These are phyloP conservation scores for Coranthus polyacanthus DNA, from an alignment of 2,797 vertebrate species.

Conservation along the genomic window DNA sequence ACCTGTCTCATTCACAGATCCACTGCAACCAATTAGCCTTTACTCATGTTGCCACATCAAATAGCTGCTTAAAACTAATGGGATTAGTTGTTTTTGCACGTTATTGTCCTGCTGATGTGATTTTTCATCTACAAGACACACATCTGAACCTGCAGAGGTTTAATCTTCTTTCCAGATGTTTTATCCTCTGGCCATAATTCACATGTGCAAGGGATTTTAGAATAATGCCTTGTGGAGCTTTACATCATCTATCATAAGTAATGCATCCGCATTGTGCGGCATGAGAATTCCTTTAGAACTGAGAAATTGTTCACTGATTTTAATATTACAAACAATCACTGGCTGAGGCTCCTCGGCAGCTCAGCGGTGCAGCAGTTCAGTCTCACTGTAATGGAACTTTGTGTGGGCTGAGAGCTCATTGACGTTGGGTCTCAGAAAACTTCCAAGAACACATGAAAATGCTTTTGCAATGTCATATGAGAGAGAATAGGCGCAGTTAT, in stretches of 20 bases:
- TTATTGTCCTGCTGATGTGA: conserved; percentile 63
- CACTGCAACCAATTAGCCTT: conserved; percentile 61
- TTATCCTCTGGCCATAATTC: conserved; percentile 57
- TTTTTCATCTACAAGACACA: conserved; percentile 44
- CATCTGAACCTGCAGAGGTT: conserved; percentile 64
- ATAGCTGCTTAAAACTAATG: conserved; percentile 52
- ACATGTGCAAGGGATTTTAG: conserved; percentile 64
- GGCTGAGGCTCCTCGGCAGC: conserved; percentile 56
- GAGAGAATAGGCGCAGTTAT: conserved; percentile 72
- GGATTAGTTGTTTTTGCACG: conserved; percentile 48
- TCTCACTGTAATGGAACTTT: conserved; percentile 78
- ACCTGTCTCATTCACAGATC: conserved; percentile 53
- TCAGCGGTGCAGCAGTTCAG: conserved; percentile 68
- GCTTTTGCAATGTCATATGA: conserved; percentile 76
- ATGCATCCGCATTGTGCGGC: conserved; percentile 44
- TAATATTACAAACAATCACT: conserved; percentile 63
- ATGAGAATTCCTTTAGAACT: conserved; percentile 41
- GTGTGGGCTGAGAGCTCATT: conserved; percentile 74
- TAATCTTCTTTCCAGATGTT: conserved; percentile 72
- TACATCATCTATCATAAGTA: conserved; percentile 53
- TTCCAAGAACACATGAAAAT: conserved; percentile 69
- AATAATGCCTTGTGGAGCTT: conserved; percentile 67
- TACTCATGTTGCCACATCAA: conserved; percentile 66
- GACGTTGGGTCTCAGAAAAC: conserved; percentile 63
- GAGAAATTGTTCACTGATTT: conserved; percentile 44